Conservation (phyloP, 2,888 invertebrate species). For the Syrista parreyssii region DNA sequence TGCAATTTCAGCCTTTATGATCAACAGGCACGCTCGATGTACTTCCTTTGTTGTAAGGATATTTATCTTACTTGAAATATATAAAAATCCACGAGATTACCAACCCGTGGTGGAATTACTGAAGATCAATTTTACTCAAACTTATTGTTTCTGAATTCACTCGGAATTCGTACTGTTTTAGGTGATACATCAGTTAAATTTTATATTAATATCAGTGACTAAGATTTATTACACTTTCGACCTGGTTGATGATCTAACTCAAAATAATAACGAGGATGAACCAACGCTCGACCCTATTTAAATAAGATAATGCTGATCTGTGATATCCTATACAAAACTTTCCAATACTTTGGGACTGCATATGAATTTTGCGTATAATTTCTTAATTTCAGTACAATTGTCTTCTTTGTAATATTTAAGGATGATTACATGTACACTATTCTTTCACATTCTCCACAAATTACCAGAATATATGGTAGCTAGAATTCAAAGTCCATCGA, state of each 20-base stretch:
- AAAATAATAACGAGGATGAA: not conserved
- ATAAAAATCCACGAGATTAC: slow-evolving; percentile 7
- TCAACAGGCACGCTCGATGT: not conserved
- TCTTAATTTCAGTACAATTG: not conserved
- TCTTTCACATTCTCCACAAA: not conserved
- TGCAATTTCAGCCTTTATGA: not conserved
- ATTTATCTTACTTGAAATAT: not conserved
- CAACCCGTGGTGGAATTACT: not conserved
- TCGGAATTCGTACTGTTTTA: not conserved
- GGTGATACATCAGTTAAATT: slow-evolving; percentile 31
- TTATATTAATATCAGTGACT: slow-evolving; percentile 1
- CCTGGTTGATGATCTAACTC: not conserved
- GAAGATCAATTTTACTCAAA: not conserved
- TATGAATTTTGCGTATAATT: not conserved
- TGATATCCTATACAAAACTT: not conserved
- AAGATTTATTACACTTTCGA: not conserved
- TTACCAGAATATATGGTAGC: not conserved
- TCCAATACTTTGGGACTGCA: not conserved
- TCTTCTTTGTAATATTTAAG: not conserved
- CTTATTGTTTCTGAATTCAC: not conserved
- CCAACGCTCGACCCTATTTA: not conserved
- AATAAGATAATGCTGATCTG: not conserved
- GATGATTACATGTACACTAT: not conserved
- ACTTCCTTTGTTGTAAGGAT: not conserved
- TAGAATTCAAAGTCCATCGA: slow-evolving; percentile 45